Evolutionary conservation across 2,797 vertebrate species (phyloP), one percentile per base, ranked within the genome.

Genomic region (Sebastes itinus): DNA sequence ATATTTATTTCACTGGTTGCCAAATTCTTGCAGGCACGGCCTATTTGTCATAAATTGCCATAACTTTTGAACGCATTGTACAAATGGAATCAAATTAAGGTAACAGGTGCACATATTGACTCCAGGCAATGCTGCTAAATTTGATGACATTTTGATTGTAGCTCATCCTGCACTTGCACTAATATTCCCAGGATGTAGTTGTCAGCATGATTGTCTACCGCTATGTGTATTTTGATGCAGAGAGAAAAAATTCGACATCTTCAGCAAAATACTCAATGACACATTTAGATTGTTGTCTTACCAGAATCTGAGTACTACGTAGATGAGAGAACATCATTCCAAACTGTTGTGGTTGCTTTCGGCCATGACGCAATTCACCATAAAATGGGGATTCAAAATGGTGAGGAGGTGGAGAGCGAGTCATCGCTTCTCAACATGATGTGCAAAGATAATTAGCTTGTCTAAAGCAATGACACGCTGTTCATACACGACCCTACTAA

Each of bases 401-500:
- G 0, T 4, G 27, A 63, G 25, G 32, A 49, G 71, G 58, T 61
- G 61, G 13, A 58, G 42, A 72, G 28, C 6, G 1, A 66, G 60
- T 56, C 55, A 14, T 2, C n/a, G 23, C 69, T 72, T 81, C 64
- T 72, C 54, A 55, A 27, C 65, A 38, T 83, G 13, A 75, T 70
- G 46, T 68, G 66, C 75, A 58, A 33, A 33, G 16, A 75, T 72
- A 87, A 87, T 89, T 42, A 79, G 33, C 46, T 30, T 52, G 72
- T 82, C 75, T 61, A 13, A 78, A 78, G 74, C 70, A 77, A 68
- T 83, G 64, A 71, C 68, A 69, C 22, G 52, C 80, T 77, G 77
- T 72, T 87, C 61, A 81, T 85, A 88, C 68, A 59, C 32, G 73
- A 68, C 85, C 22, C 55, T 46, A 62, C 83, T 83, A 84, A 78